Percentiles rank a stretch among this genome's conserved stretches.
Evolutionary conservation across 2,888 invertebrate species (phyloP).

Genomic region (Lysandra bellargus): DNA sequence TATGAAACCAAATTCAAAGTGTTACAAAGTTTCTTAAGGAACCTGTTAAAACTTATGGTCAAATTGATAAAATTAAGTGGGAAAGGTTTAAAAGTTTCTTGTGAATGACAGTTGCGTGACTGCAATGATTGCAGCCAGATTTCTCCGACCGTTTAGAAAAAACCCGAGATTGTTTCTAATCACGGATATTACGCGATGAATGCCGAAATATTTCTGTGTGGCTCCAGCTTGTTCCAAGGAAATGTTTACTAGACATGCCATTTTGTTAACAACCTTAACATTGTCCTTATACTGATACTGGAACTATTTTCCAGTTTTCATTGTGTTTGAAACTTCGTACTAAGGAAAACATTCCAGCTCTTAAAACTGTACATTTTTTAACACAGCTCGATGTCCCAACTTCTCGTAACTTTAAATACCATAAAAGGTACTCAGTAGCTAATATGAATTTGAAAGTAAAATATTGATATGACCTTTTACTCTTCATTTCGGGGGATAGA

Average conservation of each 20-base stretch:
- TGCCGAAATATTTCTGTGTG: slow-evolving; percentile 58
- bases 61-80: slow-evolving; percentile 24
- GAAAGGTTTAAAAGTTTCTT: slow-evolving; percentile 34
- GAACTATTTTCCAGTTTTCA: too few relatives aligned
- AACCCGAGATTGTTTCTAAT: slow-evolving; percentile 68
- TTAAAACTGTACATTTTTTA: too few relatives aligned
- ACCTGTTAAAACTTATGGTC: not conserved
- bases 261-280: slow-evolving; percentile 33
- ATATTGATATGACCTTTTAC: not conserved
- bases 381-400: not conserved
- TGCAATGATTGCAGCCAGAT: slow-evolving; percentile 60
- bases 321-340: too few relatives aligned
- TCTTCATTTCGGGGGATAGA: not conserved
- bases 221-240: slow-evolving; percentile 52
- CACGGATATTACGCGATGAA: slow-evolving; percentile 61
- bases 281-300: not conserved
- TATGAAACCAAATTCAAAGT: not conserved
- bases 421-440: not conserved
- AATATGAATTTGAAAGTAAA: not conserved
- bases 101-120: slow-evolving; percentile 57
- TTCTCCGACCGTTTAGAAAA: slow-evolving; percentile 57
- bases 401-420: not conserved
- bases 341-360: too few relatives aligned
- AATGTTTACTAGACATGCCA: slow-evolving; percentile 60
- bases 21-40: not conserved